phyloP scores from a whole-genome alignment of 1,140 invertebrate species.

The Adoxophyes honmai region DNA sequence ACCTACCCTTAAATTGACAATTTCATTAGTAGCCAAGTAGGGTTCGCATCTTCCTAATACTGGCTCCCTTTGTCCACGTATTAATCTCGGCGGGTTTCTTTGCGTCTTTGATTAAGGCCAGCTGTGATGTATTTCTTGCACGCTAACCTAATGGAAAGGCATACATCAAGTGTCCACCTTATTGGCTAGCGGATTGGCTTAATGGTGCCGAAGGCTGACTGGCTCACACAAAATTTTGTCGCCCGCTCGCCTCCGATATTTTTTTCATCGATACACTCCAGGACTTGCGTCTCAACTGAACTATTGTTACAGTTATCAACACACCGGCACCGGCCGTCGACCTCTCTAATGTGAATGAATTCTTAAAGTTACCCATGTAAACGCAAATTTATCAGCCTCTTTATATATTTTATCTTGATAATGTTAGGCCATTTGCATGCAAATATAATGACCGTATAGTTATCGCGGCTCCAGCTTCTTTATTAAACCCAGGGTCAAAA shows the following conservation, averaged over 20 bases:
- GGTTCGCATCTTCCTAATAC: slow-evolving; percentile 42
- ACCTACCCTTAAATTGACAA: slow-evolving; percentile 23
- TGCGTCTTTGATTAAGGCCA: slow-evolving; percentile 69
- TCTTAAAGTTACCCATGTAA: slow-evolving; percentile 10
- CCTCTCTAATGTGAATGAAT: slow-evolving; percentile 4
- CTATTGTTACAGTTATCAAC: background rate
- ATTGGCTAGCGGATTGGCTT: slow-evolving; percentile 65
- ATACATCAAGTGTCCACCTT: slow-evolving; percentile 73
- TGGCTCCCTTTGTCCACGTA: slow-evolving; percentile 50
- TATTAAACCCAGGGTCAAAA: slow-evolving; percentile 37
- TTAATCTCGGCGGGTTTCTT: slow-evolving; percentile 61
- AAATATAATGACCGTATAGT: slow-evolving; percentile 42
- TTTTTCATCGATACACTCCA: background rate
- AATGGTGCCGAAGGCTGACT: slow-evolving; percentile 54
- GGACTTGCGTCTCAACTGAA: background rate
- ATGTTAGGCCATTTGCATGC: slow-evolving; percentile 46
- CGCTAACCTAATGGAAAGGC: slow-evolving; percentile 68
- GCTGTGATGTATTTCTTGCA: slow-evolving; percentile 71
- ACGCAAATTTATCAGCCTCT: slow-evolving; percentile 30
- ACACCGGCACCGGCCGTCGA: background rate
- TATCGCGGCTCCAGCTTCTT: slow-evolving; percentile 26
- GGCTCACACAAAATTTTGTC: slow-evolving; percentile 46
- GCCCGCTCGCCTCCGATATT: slow-evolving; percentile 29
- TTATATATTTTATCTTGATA: slow-evolving; percentile 38
- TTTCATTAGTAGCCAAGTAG: slow-evolving; percentile 38